A percentile compares a stretch with the other conserved stretches of the same genome.
phyloP scores from a whole-genome alignment of 2,113 vertebrate species.

The Tragelaphus imberbis region DNA sequence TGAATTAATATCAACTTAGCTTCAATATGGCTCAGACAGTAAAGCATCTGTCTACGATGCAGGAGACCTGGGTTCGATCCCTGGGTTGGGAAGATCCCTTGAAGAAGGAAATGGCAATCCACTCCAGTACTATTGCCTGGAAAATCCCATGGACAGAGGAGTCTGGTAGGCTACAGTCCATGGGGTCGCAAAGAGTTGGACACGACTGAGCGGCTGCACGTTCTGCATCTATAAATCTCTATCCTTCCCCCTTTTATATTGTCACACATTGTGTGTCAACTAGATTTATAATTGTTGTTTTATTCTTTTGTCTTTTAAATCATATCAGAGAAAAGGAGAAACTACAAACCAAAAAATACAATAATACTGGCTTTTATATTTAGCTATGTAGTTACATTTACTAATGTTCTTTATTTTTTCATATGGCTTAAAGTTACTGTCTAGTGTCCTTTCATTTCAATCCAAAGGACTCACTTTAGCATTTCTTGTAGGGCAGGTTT shows the following conservation, averaged over 20 bases:
- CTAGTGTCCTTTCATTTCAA: neutral
- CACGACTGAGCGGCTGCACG: no score
- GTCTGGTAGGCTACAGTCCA: no score
- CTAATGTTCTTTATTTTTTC: neutral
- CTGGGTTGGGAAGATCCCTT: no score
- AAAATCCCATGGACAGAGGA: no score
- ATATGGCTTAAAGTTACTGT: neutral
- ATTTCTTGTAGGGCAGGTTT: neutral
- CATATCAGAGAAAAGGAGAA: neutral
- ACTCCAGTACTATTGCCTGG: no score
- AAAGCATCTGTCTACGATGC: no score
- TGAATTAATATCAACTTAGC: constrained; percentile 8
- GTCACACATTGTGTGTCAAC: neutral
- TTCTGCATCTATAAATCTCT: neutral
- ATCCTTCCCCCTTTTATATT: neutral
- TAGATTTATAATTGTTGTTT: neutral
- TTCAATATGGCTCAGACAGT: neutral
- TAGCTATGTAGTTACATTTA: neutral
- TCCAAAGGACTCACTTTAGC: neutral
- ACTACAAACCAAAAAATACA: neutral
- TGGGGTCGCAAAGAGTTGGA: no score
- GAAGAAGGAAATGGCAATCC: no score
- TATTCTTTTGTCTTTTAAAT: constrained; percentile 4
- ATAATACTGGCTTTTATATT: neutral
- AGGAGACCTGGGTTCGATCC: no score